These are phyloP conservation scores for Troides aeacus DNA, from an alignment of 2,888 invertebrate species.

Conservation along the genomic window DNA sequence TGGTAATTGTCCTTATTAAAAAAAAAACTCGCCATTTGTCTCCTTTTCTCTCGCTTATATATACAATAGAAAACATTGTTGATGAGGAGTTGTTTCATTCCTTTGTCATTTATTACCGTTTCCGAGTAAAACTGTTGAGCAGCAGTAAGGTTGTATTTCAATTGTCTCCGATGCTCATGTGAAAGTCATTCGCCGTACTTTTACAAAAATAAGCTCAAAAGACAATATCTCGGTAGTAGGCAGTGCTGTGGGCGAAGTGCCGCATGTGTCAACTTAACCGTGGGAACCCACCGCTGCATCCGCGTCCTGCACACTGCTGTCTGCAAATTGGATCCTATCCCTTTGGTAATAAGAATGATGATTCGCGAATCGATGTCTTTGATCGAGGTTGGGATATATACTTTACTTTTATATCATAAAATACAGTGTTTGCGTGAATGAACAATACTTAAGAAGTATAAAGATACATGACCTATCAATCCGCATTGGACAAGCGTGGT, in stretches of 20 bases:
- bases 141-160: background rate
- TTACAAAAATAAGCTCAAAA: slow-evolving; percentile 13
- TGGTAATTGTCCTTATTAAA: too few relatives aligned
- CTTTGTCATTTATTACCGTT: too few relatives aligned
- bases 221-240: slow-evolving; percentile 27
- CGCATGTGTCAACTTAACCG: slow-evolving; percentile 49
- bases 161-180: slow-evolving; percentile 6
- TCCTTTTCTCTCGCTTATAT: too few relatives aligned
- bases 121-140: too few relatives aligned
- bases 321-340: slow-evolving; percentile 13
- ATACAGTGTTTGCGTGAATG: background rate
- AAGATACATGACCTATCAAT: too few relatives aligned
- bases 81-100: too few relatives aligned
- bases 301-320: background rate
- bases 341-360: slow-evolving; percentile 1
- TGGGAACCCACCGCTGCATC: slow-evolving; percentile 40
- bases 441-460: background rate
- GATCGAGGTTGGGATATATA: background rate
- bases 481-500: too few relatives aligned
- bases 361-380: background rate
- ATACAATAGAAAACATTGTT: too few relatives aligned
- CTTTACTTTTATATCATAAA: background rate
- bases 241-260: slow-evolving; percentile 40
- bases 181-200: slow-evolving; percentile 18
- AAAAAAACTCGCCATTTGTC: too few relatives aligned